Conservation (phyloP, 2,113 vertebrate genomes). For the Megaceryle torquata region DNA sequence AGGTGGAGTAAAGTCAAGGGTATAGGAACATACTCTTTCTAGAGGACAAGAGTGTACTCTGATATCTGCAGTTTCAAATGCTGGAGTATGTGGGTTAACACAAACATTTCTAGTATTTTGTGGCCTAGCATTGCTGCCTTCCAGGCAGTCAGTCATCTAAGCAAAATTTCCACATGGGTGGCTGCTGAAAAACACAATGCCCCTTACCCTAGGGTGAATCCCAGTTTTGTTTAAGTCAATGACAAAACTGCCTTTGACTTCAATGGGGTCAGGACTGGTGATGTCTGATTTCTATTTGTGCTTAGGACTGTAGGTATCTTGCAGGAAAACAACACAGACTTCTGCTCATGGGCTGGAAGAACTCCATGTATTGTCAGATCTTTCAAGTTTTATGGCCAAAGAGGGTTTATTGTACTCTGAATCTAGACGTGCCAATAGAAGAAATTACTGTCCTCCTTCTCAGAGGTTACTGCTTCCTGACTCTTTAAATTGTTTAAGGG, state of each 20-base stretch:
- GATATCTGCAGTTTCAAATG: constrained; percentile 7
- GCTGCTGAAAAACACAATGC: constrained; percentile 62
- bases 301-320: not conserved
- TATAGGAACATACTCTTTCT: constrained; percentile 18
- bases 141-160: constrained; percentile 67
- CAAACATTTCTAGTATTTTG: constrained; percentile 37
- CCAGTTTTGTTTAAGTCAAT: constrained; percentile 45
- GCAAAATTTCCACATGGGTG: constrained; percentile 65
- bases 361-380: not conserved
- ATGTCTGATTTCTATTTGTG: not conserved
- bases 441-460: not conserved
- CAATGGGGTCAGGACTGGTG: not conserved
- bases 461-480: not conserved
- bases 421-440: not conserved
- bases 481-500: not conserved
- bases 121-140: constrained; percentile 50
- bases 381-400: not conserved
- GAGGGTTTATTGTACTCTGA: not conserved
- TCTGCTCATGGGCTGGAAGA: not conserved
- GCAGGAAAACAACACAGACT: not conserved
- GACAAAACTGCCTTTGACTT: constrained; percentile 57
- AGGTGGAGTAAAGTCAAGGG: constrained; percentile 38
- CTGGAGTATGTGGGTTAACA: constrained; percentile 27
- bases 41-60: constrained; percentile 4
- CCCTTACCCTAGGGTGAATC: constrained; percentile 58